A percentile compares a stretch with the other conserved stretches of the same genome.
phyloP scores from a whole-genome alignment of 2,797 vertebrate genomes.

The Myotis vivesi region DNA sequence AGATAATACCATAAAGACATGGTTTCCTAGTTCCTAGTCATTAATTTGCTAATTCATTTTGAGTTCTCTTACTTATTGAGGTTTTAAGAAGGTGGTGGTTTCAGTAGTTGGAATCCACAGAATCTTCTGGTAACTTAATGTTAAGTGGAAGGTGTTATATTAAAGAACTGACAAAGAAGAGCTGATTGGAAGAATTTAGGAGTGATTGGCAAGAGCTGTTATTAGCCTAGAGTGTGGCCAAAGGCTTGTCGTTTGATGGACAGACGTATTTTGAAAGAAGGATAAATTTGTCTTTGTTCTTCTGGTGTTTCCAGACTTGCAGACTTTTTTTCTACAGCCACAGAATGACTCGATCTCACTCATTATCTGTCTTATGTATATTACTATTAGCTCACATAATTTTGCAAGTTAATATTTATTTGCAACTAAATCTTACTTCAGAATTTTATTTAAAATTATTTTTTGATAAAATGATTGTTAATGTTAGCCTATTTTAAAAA shows the following conservation, averaged over 20 bases:
- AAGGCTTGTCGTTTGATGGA: background rate
- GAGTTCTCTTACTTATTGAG: background rate
- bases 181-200: slow-evolving; percentile 15
- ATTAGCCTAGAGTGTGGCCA: background rate
- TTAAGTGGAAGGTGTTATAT: slow-evolving; percentile 28
- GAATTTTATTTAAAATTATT: background rate
- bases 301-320: background rate
- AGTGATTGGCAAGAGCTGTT: background rate
- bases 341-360: background rate
- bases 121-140: background rate
- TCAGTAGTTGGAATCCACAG: slow-evolving; percentile 11
- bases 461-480: background rate
- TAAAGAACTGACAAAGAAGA: background rate
- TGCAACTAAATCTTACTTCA: background rate
- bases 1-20: background rate
- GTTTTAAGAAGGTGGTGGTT: slow-evolving; percentile 37
- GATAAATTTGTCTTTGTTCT: background rate
- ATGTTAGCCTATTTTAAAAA: background rate
- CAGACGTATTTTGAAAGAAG: background rate
- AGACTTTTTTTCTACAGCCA: background rate
- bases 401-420: background rate
- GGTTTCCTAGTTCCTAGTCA: background rate
- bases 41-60: slow-evolving; percentile 41
- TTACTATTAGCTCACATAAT: background rate
- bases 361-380: background rate